phyloP scores from a whole-genome alignment of 2,888 invertebrate genomes.

The Sussaba pulchella region DNA sequence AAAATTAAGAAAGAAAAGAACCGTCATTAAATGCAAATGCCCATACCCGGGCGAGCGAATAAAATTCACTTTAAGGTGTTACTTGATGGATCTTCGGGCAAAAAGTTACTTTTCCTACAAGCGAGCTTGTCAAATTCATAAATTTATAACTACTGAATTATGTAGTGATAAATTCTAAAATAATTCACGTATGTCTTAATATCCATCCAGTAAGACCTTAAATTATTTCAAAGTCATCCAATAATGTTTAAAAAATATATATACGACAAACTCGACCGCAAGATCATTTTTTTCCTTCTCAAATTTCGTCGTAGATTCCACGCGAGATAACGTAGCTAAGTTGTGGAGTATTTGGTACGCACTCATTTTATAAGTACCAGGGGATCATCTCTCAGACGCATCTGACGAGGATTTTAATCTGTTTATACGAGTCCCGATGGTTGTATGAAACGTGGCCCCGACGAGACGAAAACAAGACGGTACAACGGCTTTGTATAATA shows the following conservation, averaged over 20 bases:
- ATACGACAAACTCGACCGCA: constrained; percentile 19
- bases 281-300: not conserved
- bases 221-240: too few species aligned
- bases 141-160: too few species aligned
- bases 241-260: constrained; percentile 10
- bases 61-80: too few species aligned
- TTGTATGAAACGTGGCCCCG: not conserved
- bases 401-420: constrained; percentile 16
- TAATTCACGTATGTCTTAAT: too few species aligned
- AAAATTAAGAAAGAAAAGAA: too few species aligned
- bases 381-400: constrained; percentile 12
- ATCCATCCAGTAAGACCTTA: too few species aligned
- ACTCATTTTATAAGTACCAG: constrained; percentile 17
- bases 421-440: constrained; percentile 28
- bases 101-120: too few species aligned
- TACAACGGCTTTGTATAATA: not conserved
- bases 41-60: too few species aligned
- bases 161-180: too few species aligned
- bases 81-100: too few species aligned
- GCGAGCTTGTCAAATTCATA: too few species aligned
- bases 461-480: not conserved
- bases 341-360: constrained; percentile 9
- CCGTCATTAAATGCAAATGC: too few species aligned
- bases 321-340: not conserved
- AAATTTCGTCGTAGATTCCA: not conserved